Evolutionary conservation across 2,797 vertebrate species (phyloP).

Genomic region (Psittacula echo): DNA sequence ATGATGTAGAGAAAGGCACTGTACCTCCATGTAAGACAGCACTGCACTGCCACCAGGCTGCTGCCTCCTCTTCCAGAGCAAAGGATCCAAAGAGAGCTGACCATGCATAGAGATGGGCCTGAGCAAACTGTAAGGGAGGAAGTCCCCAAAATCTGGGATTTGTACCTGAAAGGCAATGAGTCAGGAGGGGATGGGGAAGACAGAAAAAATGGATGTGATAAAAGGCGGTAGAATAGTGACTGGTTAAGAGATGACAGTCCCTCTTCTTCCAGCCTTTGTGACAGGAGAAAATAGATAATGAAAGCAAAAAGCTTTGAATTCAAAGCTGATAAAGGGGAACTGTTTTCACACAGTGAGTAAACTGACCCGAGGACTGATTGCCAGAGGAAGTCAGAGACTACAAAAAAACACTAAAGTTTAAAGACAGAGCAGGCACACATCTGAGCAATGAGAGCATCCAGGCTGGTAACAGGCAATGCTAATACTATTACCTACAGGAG

Average conservation of each 20-base stretch:
- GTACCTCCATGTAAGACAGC: not conserved
- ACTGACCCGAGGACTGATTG: not conserved
- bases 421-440: not conserved
- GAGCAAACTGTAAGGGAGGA: not conserved
- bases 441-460: not conserved
- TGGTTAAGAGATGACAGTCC: accelerated
- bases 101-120: not conserved
- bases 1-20: not conserved
- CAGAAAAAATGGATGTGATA: not conserved
- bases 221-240: not conserved
- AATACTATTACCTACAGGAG: not conserved
- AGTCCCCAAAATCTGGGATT: not conserved
- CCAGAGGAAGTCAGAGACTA: not conserved
- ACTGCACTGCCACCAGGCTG: not conserved
- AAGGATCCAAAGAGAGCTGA: not conserved
- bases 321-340: not conserved
- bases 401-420: not conserved
- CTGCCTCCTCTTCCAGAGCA: not conserved
- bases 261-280: not conserved
- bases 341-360: not conserved
- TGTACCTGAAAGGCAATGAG: not conserved
- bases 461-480: not conserved
- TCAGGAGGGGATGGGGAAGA: not conserved
- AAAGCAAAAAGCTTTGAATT: not conserved
- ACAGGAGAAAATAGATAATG: not conserved